phyloP scores from a whole-genome alignment of 2,797 vertebrate species.

The Sebastes vulpes region DNA sequence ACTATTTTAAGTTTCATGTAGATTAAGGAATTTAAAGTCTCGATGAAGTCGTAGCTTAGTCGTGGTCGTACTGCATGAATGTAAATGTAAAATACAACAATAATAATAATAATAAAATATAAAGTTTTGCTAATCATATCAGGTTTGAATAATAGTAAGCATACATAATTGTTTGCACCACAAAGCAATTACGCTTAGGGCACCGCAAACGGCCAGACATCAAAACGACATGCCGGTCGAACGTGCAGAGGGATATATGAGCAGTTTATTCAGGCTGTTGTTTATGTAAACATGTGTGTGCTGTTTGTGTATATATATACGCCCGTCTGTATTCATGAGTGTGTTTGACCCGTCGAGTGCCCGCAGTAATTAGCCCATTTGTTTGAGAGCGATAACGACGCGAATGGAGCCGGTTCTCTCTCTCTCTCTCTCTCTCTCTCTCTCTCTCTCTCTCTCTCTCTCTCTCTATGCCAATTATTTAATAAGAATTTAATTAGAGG shows the following conservation, averaged over 20 bases:
- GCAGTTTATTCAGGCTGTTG: constrained; percentile 16
- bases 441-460: background rate
- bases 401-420: constrained; percentile 16
- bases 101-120: too few species aligned
- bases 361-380: constrained; percentile 78
- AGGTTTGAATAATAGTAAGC: background rate
- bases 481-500: constrained; percentile 78
- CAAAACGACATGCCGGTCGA: too few species aligned
- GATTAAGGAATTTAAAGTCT: background rate
- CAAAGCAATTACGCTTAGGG: background rate
- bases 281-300: constrained; percentile 16
- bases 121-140: background rate
- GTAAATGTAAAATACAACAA: background rate
- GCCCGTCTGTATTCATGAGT: constrained; percentile 1
- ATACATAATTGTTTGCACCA: background rate
- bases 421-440: constrained; percentile 8
- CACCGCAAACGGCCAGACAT: background rate
- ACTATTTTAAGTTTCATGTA: background rate
- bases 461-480: constrained; percentile 63
- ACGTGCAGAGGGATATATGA: background rate
- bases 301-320: background rate
- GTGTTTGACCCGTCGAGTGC: constrained; percentile 36
- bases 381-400: constrained; percentile 65
- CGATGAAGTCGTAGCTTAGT: background rate
- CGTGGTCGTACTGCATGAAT: background rate